phyloP scores from a whole-genome alignment of 1,140 invertebrate species.

The Bombus waltoni region DNA sequence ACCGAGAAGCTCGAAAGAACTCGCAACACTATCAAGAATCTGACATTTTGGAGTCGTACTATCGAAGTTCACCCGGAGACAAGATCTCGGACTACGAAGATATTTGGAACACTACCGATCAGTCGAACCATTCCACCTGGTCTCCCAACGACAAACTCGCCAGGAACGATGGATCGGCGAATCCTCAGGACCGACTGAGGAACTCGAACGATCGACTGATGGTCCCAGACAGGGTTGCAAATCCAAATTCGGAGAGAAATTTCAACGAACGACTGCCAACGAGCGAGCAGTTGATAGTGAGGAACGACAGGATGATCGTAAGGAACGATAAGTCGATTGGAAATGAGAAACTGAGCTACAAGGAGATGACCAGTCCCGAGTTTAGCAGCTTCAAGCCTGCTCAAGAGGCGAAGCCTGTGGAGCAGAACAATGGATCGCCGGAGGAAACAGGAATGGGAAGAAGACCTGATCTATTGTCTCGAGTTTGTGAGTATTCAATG shows the following conservation, averaged over 20 bases:
- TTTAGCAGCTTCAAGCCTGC: conserved; percentile 80
- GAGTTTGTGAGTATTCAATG: conserved; percentile 85
- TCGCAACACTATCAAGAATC: conserved; percentile 89
- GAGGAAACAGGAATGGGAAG: conserved; percentile 81
- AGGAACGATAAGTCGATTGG: conserved; percentile 82
- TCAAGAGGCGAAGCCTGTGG: conserved; percentile 70
- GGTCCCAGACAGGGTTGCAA: conserved; percentile 57
- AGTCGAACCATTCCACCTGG: conserved; percentile 82
- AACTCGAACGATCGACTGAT: conserved; percentile 69
- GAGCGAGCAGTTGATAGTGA: conserved; percentile 57
- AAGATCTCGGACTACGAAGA: conserved; percentile 98
- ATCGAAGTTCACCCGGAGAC: conserved; percentile 92
- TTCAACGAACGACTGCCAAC: conserved; percentile 59
- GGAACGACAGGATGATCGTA: conserved; percentile 77
- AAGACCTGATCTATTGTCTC: conserved; percentile 86
- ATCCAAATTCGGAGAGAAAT: conserved; percentile 69
- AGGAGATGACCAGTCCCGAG: conserved; percentile 78
- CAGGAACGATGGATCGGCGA: conserved; percentile 48
- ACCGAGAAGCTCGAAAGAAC: conserved; percentile 81
- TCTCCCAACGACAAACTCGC: conserved; percentile 83
- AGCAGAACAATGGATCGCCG: conserved; percentile 56
- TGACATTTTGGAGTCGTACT: conserved; percentile 94
- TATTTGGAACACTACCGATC: conserved; percentile 89
- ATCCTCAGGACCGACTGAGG: conserved; percentile 60
- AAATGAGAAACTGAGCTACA: conserved; percentile 77